These are phyloP conservation scores for Cyprinella venusta DNA, from an alignment of 2,797 vertebrate genomes.

Conservation along the genomic window DNA sequence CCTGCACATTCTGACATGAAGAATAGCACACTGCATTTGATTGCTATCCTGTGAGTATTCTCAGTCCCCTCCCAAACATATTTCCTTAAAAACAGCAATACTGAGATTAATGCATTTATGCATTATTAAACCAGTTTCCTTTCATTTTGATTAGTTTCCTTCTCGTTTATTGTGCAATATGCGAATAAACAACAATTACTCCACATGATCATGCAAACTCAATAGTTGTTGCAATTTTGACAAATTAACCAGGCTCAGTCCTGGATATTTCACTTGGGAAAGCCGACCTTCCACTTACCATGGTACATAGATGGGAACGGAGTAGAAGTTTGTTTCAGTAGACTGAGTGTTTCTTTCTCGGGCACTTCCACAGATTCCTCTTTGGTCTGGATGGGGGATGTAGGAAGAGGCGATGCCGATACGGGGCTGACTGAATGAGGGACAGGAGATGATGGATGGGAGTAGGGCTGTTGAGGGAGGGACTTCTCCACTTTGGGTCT, in stretches of 20 bases:
- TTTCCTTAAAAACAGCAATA: slow-evolving; percentile 16
- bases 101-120: slow-evolving; percentile 34
- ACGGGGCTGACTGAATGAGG: slow-evolving; percentile 84
- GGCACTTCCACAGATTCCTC: slow-evolving; percentile 81
- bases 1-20: slow-evolving; percentile 56
- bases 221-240: slow-evolving; percentile 10
- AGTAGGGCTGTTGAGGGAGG: slow-evolving; percentile 77
- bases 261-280: slow-evolving; percentile 2
- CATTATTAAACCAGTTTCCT: slow-evolving; percentile 19
- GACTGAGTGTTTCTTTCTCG: slow-evolving; percentile 82
- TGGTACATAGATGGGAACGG: slow-evolving; percentile 85
- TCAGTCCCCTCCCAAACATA: slow-evolving; percentile 54
- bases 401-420: slow-evolving; percentile 75
- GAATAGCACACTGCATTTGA: slow-evolving; percentile 43
- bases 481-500: slow-evolving; percentile 82
- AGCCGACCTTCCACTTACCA: slow-evolving; percentile 75
- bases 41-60: slow-evolving; percentile 45
- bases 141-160: background rate
- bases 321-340: slow-evolving; percentile 79
- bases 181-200: slow-evolving; percentile 16
- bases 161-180: slow-evolving; percentile 10
- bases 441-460: slow-evolving; percentile 81
- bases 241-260: slow-evolving; percentile 1
- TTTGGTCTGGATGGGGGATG: slow-evolving; percentile 81
- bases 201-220: background rate